Percentiles rank a stretch among this genome's conserved stretches.
Conservation (phyloP, 2,113 vertebrate genomes). For the Oostethus manadensis region DNA sequence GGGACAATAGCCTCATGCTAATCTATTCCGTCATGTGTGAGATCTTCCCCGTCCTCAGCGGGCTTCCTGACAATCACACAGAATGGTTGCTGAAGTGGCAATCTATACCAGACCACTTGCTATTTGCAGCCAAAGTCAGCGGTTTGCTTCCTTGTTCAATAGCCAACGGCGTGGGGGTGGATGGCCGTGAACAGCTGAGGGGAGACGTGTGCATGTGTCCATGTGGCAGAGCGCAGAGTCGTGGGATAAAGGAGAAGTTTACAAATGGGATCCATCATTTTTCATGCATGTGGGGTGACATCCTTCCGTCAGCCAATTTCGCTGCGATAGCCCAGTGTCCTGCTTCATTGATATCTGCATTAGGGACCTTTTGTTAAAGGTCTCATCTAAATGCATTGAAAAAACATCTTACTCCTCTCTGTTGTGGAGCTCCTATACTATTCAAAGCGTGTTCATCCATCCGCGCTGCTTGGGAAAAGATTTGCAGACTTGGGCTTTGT, state of each 20-base stretch:
- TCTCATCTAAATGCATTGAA: slow-evolving; percentile 83
- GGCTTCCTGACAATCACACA: slow-evolving; percentile 50
- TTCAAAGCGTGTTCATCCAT: slow-evolving; percentile 53
- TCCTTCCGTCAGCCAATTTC: slow-evolving; percentile 74
- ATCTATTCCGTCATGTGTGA: slow-evolving; percentile 62
- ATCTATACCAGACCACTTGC: slow-evolving; percentile 57
- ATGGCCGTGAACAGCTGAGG: neutral
- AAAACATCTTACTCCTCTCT: slow-evolving; percentile 63
- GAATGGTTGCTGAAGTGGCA: slow-evolving; percentile 64
- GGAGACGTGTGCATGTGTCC: slow-evolving; percentile 6
- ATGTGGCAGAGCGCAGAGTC: slow-evolving; percentile 19
- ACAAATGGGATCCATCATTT: slow-evolving; percentile 78
- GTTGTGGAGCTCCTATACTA: slow-evolving; percentile 55
- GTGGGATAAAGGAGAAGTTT: slow-evolving; percentile 49
- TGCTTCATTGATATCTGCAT: slow-evolving; percentile 79
- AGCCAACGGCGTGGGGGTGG: slow-evolving; percentile 24
- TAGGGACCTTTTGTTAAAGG: slow-evolving; percentile 78
- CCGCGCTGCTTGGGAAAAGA: slow-evolving; percentile 56
- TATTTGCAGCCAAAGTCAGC: slow-evolving; percentile 54
- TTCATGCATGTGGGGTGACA: slow-evolving; percentile 72
- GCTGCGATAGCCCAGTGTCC: slow-evolving; percentile 67
- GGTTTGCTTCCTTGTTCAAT: slow-evolving; percentile 57
- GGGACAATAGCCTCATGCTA: slow-evolving; percentile 60
- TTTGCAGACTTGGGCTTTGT: slow-evolving; percentile 71
- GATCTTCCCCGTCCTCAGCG: slow-evolving; percentile 39